Percentiles rank a stretch among this genome's conserved stretches.
Evolutionary conservation across 1,140 invertebrate genomes (phyloP).

Genomic region (Drosophila insularis): DNA sequence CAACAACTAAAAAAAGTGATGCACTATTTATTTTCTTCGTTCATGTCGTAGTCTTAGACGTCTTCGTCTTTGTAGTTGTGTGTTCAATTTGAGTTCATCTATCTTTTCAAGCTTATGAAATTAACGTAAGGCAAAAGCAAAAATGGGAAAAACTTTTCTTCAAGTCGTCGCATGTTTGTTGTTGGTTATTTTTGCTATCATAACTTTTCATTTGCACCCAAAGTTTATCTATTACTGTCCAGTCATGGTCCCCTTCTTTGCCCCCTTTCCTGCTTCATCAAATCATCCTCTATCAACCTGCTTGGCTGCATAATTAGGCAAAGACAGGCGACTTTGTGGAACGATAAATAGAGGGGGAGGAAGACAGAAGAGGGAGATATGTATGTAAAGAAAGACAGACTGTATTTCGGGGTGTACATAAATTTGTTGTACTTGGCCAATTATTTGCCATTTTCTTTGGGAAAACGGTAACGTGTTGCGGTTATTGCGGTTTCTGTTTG

Average conservation of each 20-base stretch:
- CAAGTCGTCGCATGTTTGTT: neutral
- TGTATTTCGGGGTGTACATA: constrained; percentile 30
- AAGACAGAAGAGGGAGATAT: neutral
- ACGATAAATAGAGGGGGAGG: neutral
- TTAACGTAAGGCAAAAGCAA: constrained; percentile 14
- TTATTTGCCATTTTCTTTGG: constrained; percentile 47
- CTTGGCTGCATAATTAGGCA: constrained; percentile 47
- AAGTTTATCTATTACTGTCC: constrained; percentile 51
- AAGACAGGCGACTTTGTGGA: constrained; percentile 16
- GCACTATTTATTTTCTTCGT: constrained; percentile 20
- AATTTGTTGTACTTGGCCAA: constrained; percentile 47
- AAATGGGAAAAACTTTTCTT: constrained; percentile 2
- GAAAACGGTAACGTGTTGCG: constrained; percentile 43
- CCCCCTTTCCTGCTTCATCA: neutral
- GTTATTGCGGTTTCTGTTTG: constrained; percentile 43
- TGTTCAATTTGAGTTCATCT: constrained; percentile 27
- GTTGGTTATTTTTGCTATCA: constrained; percentile 7
- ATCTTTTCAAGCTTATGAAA: constrained; percentile 26
- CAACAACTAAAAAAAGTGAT: neutral
- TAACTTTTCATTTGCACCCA: constrained; percentile 45
- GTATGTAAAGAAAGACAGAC: too few relatives aligned
- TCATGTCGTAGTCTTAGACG: neutral
- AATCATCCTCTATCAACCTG: neutral
- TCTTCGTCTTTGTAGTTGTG: too few relatives aligned
- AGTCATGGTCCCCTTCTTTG: constrained; percentile 2